These are phyloP conservation scores for Eudemis profundana DNA, from an alignment of 2,888 invertebrate species.

Conservation along the genomic window DNA sequence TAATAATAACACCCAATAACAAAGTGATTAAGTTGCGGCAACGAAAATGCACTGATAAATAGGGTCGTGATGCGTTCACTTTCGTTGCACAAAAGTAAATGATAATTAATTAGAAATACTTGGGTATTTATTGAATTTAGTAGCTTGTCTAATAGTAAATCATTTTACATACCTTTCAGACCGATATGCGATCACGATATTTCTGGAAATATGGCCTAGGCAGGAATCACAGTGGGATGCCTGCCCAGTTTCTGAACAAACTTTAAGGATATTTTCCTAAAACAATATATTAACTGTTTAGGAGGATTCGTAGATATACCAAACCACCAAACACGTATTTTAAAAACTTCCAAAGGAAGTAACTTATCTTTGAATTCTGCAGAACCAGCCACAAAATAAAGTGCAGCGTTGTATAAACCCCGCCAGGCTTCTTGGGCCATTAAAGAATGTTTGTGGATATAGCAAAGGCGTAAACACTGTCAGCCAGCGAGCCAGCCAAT, in stretches of 20 bases:
- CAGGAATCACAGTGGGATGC: too few species aligned
- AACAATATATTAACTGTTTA: not conserved
- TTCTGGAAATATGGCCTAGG: too few species aligned
- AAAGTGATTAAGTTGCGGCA: too few species aligned
- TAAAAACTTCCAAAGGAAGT: not conserved
- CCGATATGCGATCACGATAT: too few species aligned
- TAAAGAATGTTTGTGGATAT: conserved; percentile 50
- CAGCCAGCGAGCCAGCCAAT: conserved; percentile 37
- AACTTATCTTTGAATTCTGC: conserved; percentile 45
- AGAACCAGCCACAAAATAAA: conserved; percentile 55
- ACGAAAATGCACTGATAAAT: too few species aligned
- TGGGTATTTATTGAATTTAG: too few species aligned
- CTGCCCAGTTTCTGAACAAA: not conserved
- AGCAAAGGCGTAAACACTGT: conserved; percentile 43
- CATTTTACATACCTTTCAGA: too few species aligned
- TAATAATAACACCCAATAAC: too few species aligned
- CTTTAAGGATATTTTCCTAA: not conserved
- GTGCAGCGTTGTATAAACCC: conserved; percentile 59
- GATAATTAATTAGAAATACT: too few species aligned
- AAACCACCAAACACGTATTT: conserved; percentile 10
- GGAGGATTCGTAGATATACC: not conserved
- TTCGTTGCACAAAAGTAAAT: too few species aligned
- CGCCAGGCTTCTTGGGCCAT: conserved; percentile 51
- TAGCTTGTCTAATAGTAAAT: too few species aligned
- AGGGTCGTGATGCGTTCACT: too few species aligned